Conservation (phyloP, 1,140 invertebrate species). For the Rhagoletis pomonella region DNA sequence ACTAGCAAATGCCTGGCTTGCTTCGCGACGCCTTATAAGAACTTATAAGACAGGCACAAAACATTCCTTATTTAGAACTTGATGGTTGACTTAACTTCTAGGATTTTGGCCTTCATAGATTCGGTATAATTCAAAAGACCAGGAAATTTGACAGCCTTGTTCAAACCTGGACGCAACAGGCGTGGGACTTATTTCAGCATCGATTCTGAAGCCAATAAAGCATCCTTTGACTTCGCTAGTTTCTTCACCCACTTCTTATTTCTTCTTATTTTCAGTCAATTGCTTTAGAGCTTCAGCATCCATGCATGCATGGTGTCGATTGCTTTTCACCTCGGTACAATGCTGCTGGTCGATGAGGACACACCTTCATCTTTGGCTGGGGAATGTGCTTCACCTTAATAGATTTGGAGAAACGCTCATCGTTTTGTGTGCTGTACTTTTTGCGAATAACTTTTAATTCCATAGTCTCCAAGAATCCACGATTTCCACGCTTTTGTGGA, state of each 20-base stretch:
- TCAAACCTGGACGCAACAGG: conserved; percentile 98
- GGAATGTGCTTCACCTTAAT: conserved; percentile 99
- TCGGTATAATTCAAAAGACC: conserved; percentile 97
- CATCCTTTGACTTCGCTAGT: conserved; percentile 95
- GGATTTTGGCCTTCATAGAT: conserved; percentile 95
- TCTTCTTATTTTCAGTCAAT: conserved; percentile 91
- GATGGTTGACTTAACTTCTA: conserved; percentile 99
- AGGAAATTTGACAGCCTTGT: conserved; percentile 99
- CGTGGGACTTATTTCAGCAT: conserved; percentile 99
- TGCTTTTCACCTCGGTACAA: conserved; percentile 98
- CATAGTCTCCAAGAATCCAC: conserved; percentile 97
- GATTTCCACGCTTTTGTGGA: conserved; percentile 85
- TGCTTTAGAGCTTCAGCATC: conserved; percentile 99
- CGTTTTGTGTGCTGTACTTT: conserved; percentile 99
- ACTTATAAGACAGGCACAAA: conserved; percentile 86
- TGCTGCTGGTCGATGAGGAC: conserved; percentile 99
- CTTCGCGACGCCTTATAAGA: too few species aligned
- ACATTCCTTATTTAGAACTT: conserved; percentile 99
- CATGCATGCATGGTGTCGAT: conserved; percentile 92
- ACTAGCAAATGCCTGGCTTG: too few species aligned
- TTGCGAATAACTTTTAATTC: conserved; percentile 99
- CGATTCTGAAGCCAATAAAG: conserved; percentile 98
- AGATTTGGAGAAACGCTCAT: conserved; percentile 99
- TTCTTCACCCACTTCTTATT: conserved; percentile 99
- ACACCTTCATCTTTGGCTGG: conserved; percentile 97